These are phyloP conservation scores for Slavum lentiscoides DNA, from an alignment of 2,888 invertebrate species.

Conservation along the genomic window DNA sequence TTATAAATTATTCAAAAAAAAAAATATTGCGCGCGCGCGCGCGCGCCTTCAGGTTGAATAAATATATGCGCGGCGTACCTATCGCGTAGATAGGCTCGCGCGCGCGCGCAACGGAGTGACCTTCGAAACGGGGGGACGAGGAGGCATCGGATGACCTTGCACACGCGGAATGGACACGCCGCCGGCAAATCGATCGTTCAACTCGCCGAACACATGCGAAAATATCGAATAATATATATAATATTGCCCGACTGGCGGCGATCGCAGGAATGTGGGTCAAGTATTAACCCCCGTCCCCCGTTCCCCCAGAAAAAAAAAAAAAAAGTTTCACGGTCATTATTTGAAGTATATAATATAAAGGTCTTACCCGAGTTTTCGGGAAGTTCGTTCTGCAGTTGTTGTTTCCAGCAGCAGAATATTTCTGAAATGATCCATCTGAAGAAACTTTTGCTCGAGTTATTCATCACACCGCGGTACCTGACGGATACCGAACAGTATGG, in stretches of 20 bases:
- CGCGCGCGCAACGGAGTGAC: slow-evolving; percentile 7
- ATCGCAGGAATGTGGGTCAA: slow-evolving; percentile 47
- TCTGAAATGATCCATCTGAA: slow-evolving; percentile 56
- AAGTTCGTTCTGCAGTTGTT: slow-evolving; percentile 46
- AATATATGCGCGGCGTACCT: too few relatives aligned
- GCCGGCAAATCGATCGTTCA: slow-evolving; percentile 47
- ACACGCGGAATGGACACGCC: slow-evolving; percentile 42
- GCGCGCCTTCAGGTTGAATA: slow-evolving; percentile 14
- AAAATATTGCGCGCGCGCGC: slow-evolving; percentile 7
- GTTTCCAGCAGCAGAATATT: slow-evolving; percentile 56
- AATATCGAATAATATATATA: slow-evolving; percentile 46
- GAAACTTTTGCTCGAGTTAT: slow-evolving; percentile 56
- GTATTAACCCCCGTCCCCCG: background rate
- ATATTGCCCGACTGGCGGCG: slow-evolving; percentile 32
- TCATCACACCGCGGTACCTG: slow-evolving; percentile 54
- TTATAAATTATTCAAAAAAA: slow-evolving; percentile 50
- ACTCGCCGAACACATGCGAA: slow-evolving; percentile 45
- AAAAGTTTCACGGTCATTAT: slow-evolving; percentile 36
- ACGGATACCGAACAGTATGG: slow-evolving; percentile 53
- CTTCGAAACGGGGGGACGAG: slow-evolving; percentile 14
- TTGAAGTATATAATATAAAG: too few relatives aligned
- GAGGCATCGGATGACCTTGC: slow-evolving; percentile 29
- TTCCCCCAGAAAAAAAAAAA: too few relatives aligned
- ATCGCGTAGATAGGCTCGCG: too few relatives aligned
- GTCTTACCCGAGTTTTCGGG: slow-evolving; percentile 52